Evolutionary conservation across 2,113 vertebrate species (phyloP), one percentile per base, ranked within the genome.

Genomic region (Dasyprocta punctata): DNA sequence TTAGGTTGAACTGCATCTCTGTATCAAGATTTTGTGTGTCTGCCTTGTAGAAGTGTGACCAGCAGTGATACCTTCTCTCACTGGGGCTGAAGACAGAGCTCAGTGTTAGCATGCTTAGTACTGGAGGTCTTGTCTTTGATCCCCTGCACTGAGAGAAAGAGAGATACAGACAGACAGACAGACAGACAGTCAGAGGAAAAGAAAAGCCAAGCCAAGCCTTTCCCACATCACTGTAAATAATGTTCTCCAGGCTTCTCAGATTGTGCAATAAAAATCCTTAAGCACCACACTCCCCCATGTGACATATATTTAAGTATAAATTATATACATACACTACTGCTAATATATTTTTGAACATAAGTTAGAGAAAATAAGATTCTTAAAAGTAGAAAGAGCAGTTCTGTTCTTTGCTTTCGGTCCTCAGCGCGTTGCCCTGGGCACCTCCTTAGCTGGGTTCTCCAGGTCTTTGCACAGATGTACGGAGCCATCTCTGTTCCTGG

Each of bases 1-100:
- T 86, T 86, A 86, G 16, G 26, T 86, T 82, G 80, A 56, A 92
- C 28, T 90, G 95, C 83, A 86, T 97, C 75, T 94, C 80, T 91
- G 61, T 52, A 80, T 73, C 92, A 92, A 77, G 33, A 82, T 61
- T 41, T n/a, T 67, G 9, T 19, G 11, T 75, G 63, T 71, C 58
- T 94, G 26, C 38, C 38, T 61, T 54, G 47, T 17, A 65, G 80
- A 93, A 67, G 22, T 63, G 5, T 89, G 65, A 77, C 26, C 33
- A 77, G 33, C 2, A 22, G 41, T 77, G 77, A 78, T 81, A 56
- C 20, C 30, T 82, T 86, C 54, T 86, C 77, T n/a, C n/a, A 58
- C 33, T 56, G 7, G 49, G 84, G 22, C 30, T 24, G 30, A 61
- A 63, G 4, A 75, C 71, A 47, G 20, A 85, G 56, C 56, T 86